Base-by-base conservation (phyloP, 1,140 invertebrate species). In the Alviniconcha marisindica region DNA sequence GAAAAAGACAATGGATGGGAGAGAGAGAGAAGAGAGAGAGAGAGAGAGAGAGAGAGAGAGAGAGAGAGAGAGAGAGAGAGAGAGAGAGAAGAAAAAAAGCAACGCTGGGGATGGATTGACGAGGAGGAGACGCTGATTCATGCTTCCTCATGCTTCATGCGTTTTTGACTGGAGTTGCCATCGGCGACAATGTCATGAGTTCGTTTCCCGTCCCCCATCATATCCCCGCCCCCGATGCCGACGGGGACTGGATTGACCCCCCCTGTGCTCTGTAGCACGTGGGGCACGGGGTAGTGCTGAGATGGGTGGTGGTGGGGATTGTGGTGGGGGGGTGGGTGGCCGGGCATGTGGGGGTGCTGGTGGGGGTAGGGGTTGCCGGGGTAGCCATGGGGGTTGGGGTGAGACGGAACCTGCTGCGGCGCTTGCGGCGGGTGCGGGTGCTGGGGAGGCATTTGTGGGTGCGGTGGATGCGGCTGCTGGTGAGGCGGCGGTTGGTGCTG, bases 201-300 rank as follows among this genome's bases (percentile, higher is more conserved):
- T 48, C 78, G 33, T 31, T 80, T 80, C 7, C 60, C 60, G 21
- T 80, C 78, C 78, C 78, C 78, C 24, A 80, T 66, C 38, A 60
- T 69, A 38, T 80, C 78, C 38, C 77, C 78, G 1, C 15, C 78
- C 40, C 56, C 78, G 36, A 80, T 63, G 1, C 78, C 78, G 0
- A 80, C 40, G 10, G 78, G 38, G 5, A 80, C 21, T 5, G 78
- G 78, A 38, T 80, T 80, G 33, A 80, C 56, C 14, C 78, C 78
- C 2, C 78, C 78, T n/a, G 78, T 80, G 38, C 78, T 80, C 38
- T 80, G 78, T 12, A 80, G 48, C 7, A 80, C 78, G 40, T 80
- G 78, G 31, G 78, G 78, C 18, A 69, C 78, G 12, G 78, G 78
- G 78, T 80, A 80, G 60, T 80, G 78, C 40, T 69, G 56, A 5